These are phyloP conservation scores for Coenobita brevimanus DNA, from an alignment of 1,140 invertebrate genomes.

Conservation along the genomic window DNA sequence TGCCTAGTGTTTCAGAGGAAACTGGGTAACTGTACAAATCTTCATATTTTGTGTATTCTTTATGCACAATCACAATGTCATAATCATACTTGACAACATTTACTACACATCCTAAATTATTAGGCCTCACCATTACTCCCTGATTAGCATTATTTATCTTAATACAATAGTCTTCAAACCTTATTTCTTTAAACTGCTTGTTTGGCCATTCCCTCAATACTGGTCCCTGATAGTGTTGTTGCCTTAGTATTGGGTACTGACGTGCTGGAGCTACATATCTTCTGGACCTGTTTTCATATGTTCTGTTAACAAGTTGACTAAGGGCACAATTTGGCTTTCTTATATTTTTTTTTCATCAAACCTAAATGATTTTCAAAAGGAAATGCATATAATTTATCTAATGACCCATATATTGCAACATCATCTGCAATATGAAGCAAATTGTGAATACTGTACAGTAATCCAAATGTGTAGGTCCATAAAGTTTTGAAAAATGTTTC, in stretches of 20 bases:
- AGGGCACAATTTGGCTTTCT: constrained; percentile 18
- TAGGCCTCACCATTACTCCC: constrained; percentile 18
- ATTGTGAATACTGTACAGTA: constrained; percentile 33
- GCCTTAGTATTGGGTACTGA: neutral
- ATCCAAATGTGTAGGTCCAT: constrained; percentile 15
- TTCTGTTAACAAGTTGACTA: neutral
- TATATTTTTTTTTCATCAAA: neutral
- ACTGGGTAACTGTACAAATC: constrained; percentile 24
- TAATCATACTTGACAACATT: constrained; percentile 10
- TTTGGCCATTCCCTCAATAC: too few species aligned
- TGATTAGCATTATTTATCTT: constrained; percentile 1
- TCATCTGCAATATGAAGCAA: constrained; percentile 30
- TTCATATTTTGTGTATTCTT: constrained; percentile 14
- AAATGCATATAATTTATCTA: constrained; percentile 9
- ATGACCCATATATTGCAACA: constrained; percentile 1
- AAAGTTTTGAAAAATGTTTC: constrained; percentile 2
- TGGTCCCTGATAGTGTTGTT: too few species aligned
- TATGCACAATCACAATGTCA: constrained; percentile 20
- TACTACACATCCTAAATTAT: neutral
- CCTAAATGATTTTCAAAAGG: neutral
- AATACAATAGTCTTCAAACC: neutral
- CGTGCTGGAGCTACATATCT: neutral
- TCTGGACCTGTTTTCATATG: neutral
- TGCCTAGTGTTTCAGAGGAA: neutral
- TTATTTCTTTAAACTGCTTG: too few species aligned